Evolutionary conservation across 2,888 invertebrate species (phyloP), one percentile per base, ranked within the genome.

Genomic region (Orchesellides sinensis): DNA sequence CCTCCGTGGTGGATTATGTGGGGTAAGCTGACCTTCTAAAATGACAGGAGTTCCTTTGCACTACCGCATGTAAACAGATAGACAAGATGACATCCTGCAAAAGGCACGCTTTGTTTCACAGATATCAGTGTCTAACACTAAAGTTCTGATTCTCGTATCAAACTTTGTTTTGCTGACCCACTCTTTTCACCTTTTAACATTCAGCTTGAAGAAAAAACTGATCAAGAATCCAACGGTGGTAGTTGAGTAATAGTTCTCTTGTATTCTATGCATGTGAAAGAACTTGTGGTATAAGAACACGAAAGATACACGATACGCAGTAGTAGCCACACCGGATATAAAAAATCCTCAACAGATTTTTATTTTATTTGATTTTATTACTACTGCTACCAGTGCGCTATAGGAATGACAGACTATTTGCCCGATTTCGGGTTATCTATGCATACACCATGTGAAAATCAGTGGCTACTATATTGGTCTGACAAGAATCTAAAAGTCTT

Each of bases 381-480:
- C 17, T 52, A 10, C 8, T 25, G 23, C 65, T 66, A 47, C 45
- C 52, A 52, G 52, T 52, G 12, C 49, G 23, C 54, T 54, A 49
- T 8, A 19, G 14, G 32, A 27, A 21, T 35, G 32, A 23, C 40
- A 21, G 54, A 32, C 52, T 52, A 14, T 69, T 69, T 69, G 52
- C 52, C 52, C 52, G 52, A 54, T 69, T 69, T 40, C 52, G 52
- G 23, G 52, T 69, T 69, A 69, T 52, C 69, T n/a, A 69, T 69
- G 69, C 54, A 23, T 23, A 73, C 61, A 49, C 72, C 27, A 73
- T n/a, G n/a, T n/a, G n/a, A 49, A 73, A 73, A 73, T 73, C 72
- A 73, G 61, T 73, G 72, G 61, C 40, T 10, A 40, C 40, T 40
- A n/a, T n/a, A 40, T n/a, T 40, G 40, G 52, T 23, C 23, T 6